Percentiles rank a stretch among this genome's conserved stretches.
Conservation (phyloP, 1,140 invertebrate genomes). For the Nautilus pompilius region DNA sequence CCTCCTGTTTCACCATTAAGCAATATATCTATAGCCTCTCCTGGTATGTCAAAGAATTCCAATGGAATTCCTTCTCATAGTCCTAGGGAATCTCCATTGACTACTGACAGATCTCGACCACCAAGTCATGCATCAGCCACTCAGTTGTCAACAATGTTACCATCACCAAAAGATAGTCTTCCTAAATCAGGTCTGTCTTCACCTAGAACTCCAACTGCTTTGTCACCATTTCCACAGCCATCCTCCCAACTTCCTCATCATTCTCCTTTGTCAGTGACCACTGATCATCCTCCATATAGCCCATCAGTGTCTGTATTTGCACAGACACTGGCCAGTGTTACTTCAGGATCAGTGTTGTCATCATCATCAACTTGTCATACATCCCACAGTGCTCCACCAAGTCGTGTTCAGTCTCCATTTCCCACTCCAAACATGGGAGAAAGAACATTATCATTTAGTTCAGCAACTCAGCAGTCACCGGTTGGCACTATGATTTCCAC, state of each 20-base stretch:
- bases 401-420: conserved; percentile 12
- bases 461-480: conserved; percentile 20
- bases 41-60: neutral
- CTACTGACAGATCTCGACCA: neutral
- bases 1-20: neutral
- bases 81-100: neutral
- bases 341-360: neutral
- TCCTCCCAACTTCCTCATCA: conserved; percentile 15
- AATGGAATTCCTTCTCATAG: neutral
- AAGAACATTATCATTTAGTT: too few relatives aligned
- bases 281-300: conserved; percentile 29
- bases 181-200: conserved; percentile 28
- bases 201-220: conserved; percentile 39
- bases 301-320: conserved; percentile 9
- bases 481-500: too few relatives aligned
- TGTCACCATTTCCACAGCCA: conserved; percentile 27
- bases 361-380: conserved; percentile 27
- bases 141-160: neutral
- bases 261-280: conserved; percentile 53
- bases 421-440: too few relatives aligned
- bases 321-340: neutral
- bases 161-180: conserved; percentile 2
- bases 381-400: conserved; percentile 24
- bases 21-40: neutral
- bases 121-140: neutral